Percentiles rank a stretch among this genome's conserved stretches.
Evolutionary conservation across 2,888 invertebrate genomes (phyloP).

Genomic region (Ceraclea dissimilis): DNA sequence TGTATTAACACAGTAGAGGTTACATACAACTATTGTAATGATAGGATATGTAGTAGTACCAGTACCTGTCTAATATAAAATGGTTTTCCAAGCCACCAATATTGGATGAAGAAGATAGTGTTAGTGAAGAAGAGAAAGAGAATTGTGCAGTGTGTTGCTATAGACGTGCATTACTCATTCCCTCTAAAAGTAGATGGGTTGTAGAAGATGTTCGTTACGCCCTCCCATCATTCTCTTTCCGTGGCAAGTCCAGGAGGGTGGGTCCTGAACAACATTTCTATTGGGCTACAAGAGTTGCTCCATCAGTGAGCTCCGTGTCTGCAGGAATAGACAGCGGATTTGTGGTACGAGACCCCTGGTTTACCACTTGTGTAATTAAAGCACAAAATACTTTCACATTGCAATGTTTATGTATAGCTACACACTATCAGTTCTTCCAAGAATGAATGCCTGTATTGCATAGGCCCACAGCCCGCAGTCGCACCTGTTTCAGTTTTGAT

Average conservation of each 20-base stretch:
- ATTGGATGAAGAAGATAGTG: constrained; percentile 17
- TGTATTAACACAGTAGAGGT: too few relatives aligned
- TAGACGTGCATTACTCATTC: constrained; percentile 14
- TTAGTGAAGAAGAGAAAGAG: constrained; percentile 7
- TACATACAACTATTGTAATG: background rate
- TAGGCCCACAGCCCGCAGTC: too few relatives aligned
- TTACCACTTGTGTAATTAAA: too few relatives aligned
- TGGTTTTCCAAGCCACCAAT: constrained; percentile 18
- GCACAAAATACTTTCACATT: too few relatives aligned
- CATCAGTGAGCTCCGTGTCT: constrained; percentile 21
- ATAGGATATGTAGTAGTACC: background rate
- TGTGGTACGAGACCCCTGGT: constrained; percentile 15
- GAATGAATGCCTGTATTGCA: too few relatives aligned
- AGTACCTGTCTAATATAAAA: background rate
- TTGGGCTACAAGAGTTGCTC: constrained; percentile 23
- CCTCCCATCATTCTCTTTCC: constrained; percentile 21
- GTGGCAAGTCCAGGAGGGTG: constrained; percentile 1
- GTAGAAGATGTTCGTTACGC: constrained; percentile 23
- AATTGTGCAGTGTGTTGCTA: constrained; percentile 13
- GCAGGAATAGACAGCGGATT: constrained; percentile 24
- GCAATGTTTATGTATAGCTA: too few relatives aligned
- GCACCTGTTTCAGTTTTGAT: too few relatives aligned
- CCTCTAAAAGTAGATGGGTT: constrained; percentile 14
- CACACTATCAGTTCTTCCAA: too few relatives aligned
- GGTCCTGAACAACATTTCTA: constrained; percentile 5